These are phyloP conservation scores for Cyclargus thomasi DNA, from an alignment of 1,140 invertebrate genomes.

Conservation along the genomic window DNA sequence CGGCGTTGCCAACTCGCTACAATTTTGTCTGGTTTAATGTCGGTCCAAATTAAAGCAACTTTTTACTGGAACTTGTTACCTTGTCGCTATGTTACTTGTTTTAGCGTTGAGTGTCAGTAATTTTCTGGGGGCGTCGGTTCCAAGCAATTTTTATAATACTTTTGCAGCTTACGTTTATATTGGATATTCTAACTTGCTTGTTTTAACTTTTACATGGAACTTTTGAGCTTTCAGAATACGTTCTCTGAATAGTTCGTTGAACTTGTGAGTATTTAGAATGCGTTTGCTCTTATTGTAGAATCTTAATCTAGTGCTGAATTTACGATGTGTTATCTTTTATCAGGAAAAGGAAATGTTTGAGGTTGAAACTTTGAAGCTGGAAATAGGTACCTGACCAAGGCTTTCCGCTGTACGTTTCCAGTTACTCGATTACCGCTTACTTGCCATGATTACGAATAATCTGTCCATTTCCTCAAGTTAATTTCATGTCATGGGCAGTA, in stretches of 20 bases:
- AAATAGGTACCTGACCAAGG: slow-evolving; percentile 32
- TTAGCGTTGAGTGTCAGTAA: neutral
- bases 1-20: slow-evolving; percentile 55
- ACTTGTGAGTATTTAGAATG: no score
- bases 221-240: no score
- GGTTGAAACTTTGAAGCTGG: no score
- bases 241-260: no score
- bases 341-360: no score
- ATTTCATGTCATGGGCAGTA: no score
- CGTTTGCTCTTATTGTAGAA: no score
- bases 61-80: slow-evolving; percentile 12
- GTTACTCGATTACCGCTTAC: slow-evolving; percentile 35
- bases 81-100: neutral
- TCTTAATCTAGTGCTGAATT: no score
- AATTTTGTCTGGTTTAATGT: slow-evolving; percentile 53
- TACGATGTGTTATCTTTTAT: no score
- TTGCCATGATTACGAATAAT: slow-evolving; percentile 30
- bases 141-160: neutral
- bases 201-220: no score
- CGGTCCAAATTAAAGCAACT: slow-evolving; percentile 7
- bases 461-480: slow-evolving; percentile 5
- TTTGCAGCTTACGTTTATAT: neutral
- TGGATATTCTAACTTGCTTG: neutral
- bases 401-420: slow-evolving; percentile 10
- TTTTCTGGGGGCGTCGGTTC: neutral